Percentiles rank a stretch among this genome's conserved stretches.
Evolutionary conservation across 2,113 vertebrate species (phyloP).

Genomic region (Mungos mungo): DNA sequence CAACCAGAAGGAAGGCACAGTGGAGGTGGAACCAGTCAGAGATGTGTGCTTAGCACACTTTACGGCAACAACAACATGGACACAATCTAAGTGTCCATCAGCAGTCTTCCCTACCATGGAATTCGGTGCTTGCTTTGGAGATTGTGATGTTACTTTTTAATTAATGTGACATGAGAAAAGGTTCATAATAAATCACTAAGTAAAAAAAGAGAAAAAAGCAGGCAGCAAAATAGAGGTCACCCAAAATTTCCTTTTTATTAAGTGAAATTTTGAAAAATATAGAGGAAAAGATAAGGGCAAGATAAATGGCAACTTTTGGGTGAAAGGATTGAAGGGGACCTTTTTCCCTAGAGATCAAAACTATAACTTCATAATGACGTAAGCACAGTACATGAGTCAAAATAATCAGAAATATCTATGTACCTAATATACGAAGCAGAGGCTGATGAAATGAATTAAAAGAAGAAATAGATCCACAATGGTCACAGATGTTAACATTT

Average conservation of each 20-base stretch:
- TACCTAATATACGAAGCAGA: neutral
- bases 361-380: neutral
- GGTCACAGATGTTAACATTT: neutral
- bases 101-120: neutral
- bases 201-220: neutral
- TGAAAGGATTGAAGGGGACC: neutral
- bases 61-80: neutral
- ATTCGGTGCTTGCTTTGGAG: neutral
- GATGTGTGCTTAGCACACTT: neutral
- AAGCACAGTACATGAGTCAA: neutral
- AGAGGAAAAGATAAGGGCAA: neutral
- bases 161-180: neutral
- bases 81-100: neutral
- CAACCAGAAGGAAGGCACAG: neutral
- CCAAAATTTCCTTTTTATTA: constrained; percentile 4
- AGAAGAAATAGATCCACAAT: neutral
- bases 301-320: neutral
- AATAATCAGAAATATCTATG: neutral
- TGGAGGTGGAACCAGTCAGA: neutral
- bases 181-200: neutral
- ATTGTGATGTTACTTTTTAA: neutral
- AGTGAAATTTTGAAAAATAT: neutral
- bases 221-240: neutral
- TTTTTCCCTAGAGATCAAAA: neutral
- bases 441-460: neutral